These are phyloP conservation scores for Lamproptera curius DNA, from an alignment of 2,888 invertebrate genomes.

Conservation along the genomic window DNA sequence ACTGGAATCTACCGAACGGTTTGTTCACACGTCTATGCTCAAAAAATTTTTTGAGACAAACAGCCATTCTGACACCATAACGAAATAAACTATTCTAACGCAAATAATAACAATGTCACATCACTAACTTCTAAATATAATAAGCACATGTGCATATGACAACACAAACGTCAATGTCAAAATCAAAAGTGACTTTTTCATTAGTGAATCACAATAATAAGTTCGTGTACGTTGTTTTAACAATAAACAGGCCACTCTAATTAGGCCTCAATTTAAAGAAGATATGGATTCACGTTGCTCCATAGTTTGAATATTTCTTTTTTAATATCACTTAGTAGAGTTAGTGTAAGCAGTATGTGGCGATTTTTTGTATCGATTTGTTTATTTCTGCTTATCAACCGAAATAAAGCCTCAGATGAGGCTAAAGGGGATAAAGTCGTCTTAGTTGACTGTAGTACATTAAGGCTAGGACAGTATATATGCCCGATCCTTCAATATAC, in stretches of 20 bases:
- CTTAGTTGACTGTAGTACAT: conserved; percentile 82
- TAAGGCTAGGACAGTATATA: conserved; percentile 88
- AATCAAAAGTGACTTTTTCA: no score
- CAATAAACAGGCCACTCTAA: no score
- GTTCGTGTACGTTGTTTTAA: neutral
- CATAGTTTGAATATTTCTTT: no score
- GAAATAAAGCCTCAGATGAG: conserved; percentile 49
- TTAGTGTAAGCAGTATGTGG: conserved; percentile 11
- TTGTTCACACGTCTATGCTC: no score
- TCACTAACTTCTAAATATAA: no score
- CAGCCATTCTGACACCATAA: no score
- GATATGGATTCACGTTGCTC: neutral
- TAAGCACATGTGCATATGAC: no score
- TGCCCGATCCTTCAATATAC: conserved; percentile 86
- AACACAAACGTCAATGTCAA: no score
- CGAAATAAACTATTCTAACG: no score
- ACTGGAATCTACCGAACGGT: no score
- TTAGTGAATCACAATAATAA: conserved; percentile 1
- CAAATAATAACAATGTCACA: no score
- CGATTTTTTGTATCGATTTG: conserved; percentile 28
- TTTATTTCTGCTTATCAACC: conserved; percentile 35
- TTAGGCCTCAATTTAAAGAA: neutral
- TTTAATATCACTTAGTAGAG: neutral
- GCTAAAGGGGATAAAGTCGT: conserved; percentile 42
- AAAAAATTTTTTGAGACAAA: no score